Evolutionary conservation across 2,797 vertebrate species (phyloP).

Genomic region (Petrocephalus sullivani): DNA sequence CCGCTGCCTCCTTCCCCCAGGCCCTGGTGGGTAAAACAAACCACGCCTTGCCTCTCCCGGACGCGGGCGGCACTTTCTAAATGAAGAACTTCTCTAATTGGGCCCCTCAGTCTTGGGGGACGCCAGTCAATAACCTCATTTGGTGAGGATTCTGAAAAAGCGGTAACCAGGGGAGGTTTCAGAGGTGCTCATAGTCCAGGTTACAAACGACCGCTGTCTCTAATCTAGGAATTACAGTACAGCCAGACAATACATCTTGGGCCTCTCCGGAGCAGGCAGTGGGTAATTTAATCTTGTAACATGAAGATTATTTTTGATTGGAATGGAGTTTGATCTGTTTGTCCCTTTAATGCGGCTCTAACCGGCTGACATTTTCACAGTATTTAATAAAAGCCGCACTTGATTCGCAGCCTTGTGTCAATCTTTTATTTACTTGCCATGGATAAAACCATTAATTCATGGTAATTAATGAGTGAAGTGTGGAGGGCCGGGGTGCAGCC

Average conservation of each 20-base stretch:
- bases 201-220: constrained; percentile 47
- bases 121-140: constrained; percentile 22
- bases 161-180: constrained; percentile 34
- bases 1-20: not conserved
- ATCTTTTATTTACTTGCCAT: constrained; percentile 62
- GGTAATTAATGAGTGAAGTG: constrained; percentile 62
- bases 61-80: constrained; percentile 14
- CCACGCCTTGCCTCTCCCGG: not conserved
- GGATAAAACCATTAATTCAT: constrained; percentile 65
- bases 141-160: constrained; percentile 37
- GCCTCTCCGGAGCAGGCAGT: constrained; percentile 37
- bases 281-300: constrained; percentile 49
- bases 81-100: constrained; percentile 26
- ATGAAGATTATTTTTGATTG: constrained; percentile 53
- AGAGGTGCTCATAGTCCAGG: constrained; percentile 41
- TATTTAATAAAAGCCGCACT: constrained; percentile 57
- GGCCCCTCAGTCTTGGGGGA: constrained; percentile 23
- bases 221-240: constrained; percentile 52
- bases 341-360: constrained; percentile 52
- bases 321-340: constrained; percentile 54
- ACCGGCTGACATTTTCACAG: constrained; percentile 56
- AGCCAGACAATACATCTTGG: constrained; percentile 42
- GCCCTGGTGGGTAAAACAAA: not conserved
- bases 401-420: constrained; percentile 50
- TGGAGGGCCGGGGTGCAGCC: constrained; percentile 43